Conservation (phyloP, 1,140 invertebrate species). For the Drosophila sechellia region DNA sequence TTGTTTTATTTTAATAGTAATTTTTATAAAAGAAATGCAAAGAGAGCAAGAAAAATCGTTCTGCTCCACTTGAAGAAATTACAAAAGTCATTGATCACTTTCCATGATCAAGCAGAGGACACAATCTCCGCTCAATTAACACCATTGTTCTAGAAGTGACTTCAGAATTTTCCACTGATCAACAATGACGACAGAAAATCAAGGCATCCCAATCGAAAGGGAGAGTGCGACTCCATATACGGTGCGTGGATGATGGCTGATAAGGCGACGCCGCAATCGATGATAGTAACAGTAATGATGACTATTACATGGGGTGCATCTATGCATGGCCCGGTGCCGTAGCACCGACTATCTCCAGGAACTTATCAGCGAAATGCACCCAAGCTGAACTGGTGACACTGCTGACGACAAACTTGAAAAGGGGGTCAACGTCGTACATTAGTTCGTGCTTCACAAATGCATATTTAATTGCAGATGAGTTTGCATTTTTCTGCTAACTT, state of each 20-base stretch:
- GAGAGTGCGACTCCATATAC: slow-evolving; percentile 11
- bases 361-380: slow-evolving; percentile 33
- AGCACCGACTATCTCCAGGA: slow-evolving; percentile 3
- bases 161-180: slow-evolving; percentile 63
- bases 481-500: slow-evolving; percentile 4
- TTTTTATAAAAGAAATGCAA: too few species aligned
- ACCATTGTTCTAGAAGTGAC: slow-evolving; percentile 2
- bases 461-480: slow-evolving; percentile 1
- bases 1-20: not conserved
- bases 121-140: slow-evolving; percentile 3
- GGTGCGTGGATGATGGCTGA: slow-evolving; percentile 30
- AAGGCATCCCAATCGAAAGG: slow-evolving; percentile 18
- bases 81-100: slow-evolving; percentile 7
- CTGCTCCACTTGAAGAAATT: slow-evolving; percentile 16
- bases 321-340: slow-evolving; percentile 10
- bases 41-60: not conserved
- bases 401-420: slow-evolving; percentile 26
- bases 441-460: not conserved
- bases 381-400: slow-evolving; percentile 22
- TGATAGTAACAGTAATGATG: slow-evolving; percentile 33
- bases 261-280: slow-evolving; percentile 22
- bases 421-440: not conserved
- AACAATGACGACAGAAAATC: slow-evolving; percentile 41
- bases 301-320: slow-evolving; percentile 2
- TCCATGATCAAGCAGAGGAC: slow-evolving; percentile 25